Conservation (phyloP, 1,140 invertebrate genomes). For the Uloborus diversus region DNA sequence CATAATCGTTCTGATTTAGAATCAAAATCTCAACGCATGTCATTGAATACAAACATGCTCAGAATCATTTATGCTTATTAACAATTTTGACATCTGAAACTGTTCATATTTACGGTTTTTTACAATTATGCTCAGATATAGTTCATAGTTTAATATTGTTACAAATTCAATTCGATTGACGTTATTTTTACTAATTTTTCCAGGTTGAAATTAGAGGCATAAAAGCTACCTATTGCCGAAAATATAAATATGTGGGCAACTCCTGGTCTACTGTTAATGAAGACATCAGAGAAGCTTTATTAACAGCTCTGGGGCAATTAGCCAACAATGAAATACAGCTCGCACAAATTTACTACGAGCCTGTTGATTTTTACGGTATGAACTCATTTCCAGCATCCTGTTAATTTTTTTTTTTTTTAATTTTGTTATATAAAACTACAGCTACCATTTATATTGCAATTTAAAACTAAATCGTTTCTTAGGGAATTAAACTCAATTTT, state of each 20-base stretch:
- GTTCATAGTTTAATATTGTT: background rate
- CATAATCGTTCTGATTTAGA: background rate
- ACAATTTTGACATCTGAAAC: background rate
- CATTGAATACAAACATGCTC: background rate
- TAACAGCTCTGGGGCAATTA: conserved; percentile 47
- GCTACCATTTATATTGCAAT: too few species aligned
- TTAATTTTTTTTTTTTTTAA: too few species aligned
- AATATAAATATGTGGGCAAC: conserved; percentile 52
- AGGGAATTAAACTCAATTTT: too few species aligned
- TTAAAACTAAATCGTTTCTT: too few species aligned
- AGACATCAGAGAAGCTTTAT: conserved; percentile 44
- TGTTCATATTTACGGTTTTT: background rate
- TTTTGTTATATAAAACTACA: too few species aligned
- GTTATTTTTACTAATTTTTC: background rate
- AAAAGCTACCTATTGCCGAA: conserved; percentile 60
- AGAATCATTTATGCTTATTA: background rate
- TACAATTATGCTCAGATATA: background rate
- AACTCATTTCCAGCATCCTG: too few species aligned
- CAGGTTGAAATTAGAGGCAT: conserved; percentile 58
- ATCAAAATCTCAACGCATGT: background rate
- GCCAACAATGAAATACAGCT: conserved; percentile 55
- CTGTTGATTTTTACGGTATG: conserved; percentile 56
- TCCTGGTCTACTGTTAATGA: conserved; percentile 49
- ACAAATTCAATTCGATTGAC: background rate
- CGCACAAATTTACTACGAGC: conserved; percentile 56